phyloP scores from a whole-genome alignment of 1,140 invertebrate species.

The Bombus impatiens region DNA sequence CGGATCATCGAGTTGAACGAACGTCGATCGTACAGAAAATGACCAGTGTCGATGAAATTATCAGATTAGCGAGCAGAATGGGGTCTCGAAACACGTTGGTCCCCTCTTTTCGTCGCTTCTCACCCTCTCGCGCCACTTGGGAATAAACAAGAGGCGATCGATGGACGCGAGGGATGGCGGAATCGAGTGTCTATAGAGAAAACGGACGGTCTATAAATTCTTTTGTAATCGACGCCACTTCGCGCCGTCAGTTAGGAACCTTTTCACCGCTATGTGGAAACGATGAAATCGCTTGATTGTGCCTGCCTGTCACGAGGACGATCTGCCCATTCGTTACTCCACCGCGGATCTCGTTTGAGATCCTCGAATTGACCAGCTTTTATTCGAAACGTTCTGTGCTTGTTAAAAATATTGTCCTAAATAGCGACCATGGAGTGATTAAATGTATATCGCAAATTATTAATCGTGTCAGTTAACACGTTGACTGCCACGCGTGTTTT shows the following conservation, averaged over 20 bases:
- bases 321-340: background rate
- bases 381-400: background rate
- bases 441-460: background rate
- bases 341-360: background rate
- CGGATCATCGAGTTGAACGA: background rate
- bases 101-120: constrained; percentile 26
- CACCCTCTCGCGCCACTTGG: constrained; percentile 61
- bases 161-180: constrained; percentile 54
- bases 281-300: constrained; percentile 44
- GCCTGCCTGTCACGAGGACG: background rate
- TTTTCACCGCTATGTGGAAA: constrained; percentile 38
- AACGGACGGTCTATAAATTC: constrained; percentile 62
- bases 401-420: no score
- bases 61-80: constrained; percentile 32
- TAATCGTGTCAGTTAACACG: no score
- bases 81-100: constrained; percentile 36
- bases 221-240: constrained; percentile 60
- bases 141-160: constrained; percentile 68
- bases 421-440: background rate
- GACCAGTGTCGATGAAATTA: constrained; percentile 35
- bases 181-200: constrained; percentile 62
- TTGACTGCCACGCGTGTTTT: no score
- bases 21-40: background rate
- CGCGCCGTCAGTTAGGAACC: constrained; percentile 24
- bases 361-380: background rate